These are phyloP conservation scores for Pterostichus madidus DNA, from an alignment of 2,888 invertebrate genomes.

Conservation along the genomic window DNA sequence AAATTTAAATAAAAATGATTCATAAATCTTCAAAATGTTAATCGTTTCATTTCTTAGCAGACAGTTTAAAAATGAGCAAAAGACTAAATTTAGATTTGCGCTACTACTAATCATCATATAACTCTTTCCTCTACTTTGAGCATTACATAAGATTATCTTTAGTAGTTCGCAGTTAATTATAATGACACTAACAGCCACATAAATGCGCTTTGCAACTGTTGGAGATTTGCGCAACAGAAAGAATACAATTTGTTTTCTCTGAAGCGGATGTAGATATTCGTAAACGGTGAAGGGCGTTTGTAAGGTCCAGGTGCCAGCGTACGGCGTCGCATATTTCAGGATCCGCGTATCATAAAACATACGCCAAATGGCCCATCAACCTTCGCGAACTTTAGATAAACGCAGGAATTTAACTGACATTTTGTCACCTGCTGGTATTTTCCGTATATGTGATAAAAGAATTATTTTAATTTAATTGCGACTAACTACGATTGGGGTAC, in stretches of 20 bases:
- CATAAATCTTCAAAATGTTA: too few relatives aligned
- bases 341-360: slow-evolving; percentile 30
- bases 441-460: too few relatives aligned
- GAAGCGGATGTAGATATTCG: not conserved
- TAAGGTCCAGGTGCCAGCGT: slow-evolving; percentile 30
- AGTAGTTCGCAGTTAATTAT: not conserved
- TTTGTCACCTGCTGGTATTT: not conserved
- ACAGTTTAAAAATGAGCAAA: too few relatives aligned
- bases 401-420: not conserved
- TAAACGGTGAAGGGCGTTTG: slow-evolving; percentile 9
- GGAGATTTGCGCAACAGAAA: slow-evolving; percentile 21
- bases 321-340: slow-evolving; percentile 24
- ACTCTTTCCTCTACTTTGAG: too few relatives aligned
- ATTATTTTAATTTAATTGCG: too few relatives aligned
- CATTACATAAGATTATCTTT: not conserved
- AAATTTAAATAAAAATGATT: too few relatives aligned
- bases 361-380: slow-evolving; percentile 20
- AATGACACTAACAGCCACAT: not conserved
- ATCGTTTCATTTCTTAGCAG: too few relatives aligned
- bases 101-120: too few relatives aligned
- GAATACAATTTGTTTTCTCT: slow-evolving; percentile 6
- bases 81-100: slow-evolving; percentile 13
- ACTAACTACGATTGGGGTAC: too few relatives aligned
- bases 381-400: not conserved
- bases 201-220: slow-evolving; percentile 30